Evolutionary conservation across 1,140 invertebrate species (phyloP).

Genomic region (Drosophila suzukii): DNA sequence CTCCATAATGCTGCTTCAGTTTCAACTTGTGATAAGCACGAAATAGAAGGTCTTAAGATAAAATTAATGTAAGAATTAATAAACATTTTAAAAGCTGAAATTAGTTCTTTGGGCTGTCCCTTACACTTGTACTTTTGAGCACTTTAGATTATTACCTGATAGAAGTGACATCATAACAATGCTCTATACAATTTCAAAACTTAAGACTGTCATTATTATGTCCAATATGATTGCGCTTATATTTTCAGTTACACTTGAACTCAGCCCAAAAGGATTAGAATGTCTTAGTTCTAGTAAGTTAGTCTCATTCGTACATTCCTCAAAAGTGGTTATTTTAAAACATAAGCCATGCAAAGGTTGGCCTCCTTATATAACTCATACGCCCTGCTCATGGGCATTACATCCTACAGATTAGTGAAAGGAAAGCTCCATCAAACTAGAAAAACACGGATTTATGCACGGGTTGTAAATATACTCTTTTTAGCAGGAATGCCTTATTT

Average conservation of each 20-base stretch:
- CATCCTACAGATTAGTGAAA: background rate
- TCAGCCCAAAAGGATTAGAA: background rate
- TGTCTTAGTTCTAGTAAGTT: background rate
- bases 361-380: background rate
- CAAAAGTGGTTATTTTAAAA: background rate
- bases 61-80: background rate
- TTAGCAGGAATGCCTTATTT: background rate
- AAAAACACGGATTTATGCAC: background rate
- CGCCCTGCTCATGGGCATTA: background rate
- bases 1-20: slow-evolving; percentile 20
- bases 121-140: background rate
- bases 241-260: too few species aligned
- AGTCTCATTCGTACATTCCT: background rate
- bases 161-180: background rate
- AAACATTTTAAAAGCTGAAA: too few species aligned
- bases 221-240: too few species aligned
- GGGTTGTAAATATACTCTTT: background rate
- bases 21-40: slow-evolving; percentile 10
- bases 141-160: background rate
- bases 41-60: background rate
- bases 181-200: background rate
- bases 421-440: background rate
- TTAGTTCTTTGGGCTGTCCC: background rate
- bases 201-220: background rate
- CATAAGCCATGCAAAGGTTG: background rate